Base-by-base conservation (phyloP, 2,888 invertebrate species). In the Apodemia duryi region DNA sequence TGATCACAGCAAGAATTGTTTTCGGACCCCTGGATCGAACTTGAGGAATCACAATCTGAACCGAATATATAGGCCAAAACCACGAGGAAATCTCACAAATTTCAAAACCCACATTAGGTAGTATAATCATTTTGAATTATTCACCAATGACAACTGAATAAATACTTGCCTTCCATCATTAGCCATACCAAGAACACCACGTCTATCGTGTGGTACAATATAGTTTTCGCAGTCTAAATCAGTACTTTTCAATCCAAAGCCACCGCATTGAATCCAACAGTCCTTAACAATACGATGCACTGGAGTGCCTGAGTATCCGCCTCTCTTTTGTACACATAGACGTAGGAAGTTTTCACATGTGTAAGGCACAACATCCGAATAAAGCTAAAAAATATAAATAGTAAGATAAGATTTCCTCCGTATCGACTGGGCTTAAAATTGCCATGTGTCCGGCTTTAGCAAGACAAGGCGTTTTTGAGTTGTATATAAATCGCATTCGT, bases 151-250 rank as follows among this genome's bases (percentile, higher is more conserved):
- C n/a, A n/a, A 49, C n/a, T n/a, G 1, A 5, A n/a, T n/a, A 10
- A 38, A 69, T 70, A 90, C 21, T 21, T 21, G 21, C 91, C 88
- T 92, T 62, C 94, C 95, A 78, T 93, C 91, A 78, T 95, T 95
- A 64, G 94, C 95, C 94, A 95, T 95, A 28, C 94, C 94, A n/a
- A 96, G 81, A 11, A 95, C 93, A 0, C 96, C 96, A 65, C 95
- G 88, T 74, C 92, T 88, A 73, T 94, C 93, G 75, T 95, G 95
- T 1, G 93, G 92, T 35, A 96, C 83, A 13, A 92, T 91, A 78
- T 94, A 96, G 73, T 94, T 95, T 81, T 96, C 96, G 77, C 95
- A 95, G 13, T 85, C 81, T 75, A 94, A 81, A 1, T 80, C 77
- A 0, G 78, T 75, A 51, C 79, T 80, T 69, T 89, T 84, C 29